Percentiles rank a stretch among this genome's conserved stretches.
Evolutionary conservation across 92 coral and sea anemone species (phyloP).

Genomic region (Phenganax subtilis): DNA sequence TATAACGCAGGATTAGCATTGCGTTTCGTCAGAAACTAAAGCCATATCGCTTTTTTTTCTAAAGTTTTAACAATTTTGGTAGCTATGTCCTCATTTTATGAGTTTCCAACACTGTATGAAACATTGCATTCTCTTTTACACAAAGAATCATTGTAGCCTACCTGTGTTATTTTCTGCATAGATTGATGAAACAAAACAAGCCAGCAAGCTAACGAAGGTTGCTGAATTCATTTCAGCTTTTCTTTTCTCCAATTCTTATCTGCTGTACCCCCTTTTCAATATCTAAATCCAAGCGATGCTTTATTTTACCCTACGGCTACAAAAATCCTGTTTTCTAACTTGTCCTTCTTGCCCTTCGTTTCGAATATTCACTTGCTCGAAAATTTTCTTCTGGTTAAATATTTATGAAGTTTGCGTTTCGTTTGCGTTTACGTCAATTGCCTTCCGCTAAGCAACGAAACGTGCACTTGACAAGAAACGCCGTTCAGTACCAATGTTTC

Average conservation of each 20-base stretch:
- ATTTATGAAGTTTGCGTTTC: slow-evolving; percentile 1
- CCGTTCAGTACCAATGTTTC: not conserved
- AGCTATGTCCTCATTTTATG: too few relatives aligned
- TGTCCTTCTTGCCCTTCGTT: not conserved
- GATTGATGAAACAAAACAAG: not conserved
- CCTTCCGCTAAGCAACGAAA: not conserved
- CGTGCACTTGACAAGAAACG: not conserved
- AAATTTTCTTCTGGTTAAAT: slow-evolving; percentile 3
- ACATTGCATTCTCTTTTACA: too few relatives aligned
- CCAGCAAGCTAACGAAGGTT: not conserved
- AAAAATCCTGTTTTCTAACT: not conserved
- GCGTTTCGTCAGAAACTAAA: too few relatives aligned
- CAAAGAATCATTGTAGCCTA: not conserved
- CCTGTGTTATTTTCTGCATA: slow-evolving; percentile 11
- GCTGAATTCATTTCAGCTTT: slow-evolving; percentile 1
- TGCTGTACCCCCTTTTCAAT: not conserved
- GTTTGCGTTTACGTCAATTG: not conserved
- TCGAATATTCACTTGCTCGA: not conserved
- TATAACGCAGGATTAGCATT: too few relatives aligned
- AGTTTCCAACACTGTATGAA: too few relatives aligned
- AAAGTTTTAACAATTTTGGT: too few relatives aligned
- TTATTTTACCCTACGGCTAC: not conserved
- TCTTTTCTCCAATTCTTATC: not conserved
- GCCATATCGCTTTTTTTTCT: too few relatives aligned
- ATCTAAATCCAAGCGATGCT: not conserved